Evolutionary conservation across 1,140 invertebrate genomes (phyloP).

Genomic region (Drosophila nigrodunni): DNA sequence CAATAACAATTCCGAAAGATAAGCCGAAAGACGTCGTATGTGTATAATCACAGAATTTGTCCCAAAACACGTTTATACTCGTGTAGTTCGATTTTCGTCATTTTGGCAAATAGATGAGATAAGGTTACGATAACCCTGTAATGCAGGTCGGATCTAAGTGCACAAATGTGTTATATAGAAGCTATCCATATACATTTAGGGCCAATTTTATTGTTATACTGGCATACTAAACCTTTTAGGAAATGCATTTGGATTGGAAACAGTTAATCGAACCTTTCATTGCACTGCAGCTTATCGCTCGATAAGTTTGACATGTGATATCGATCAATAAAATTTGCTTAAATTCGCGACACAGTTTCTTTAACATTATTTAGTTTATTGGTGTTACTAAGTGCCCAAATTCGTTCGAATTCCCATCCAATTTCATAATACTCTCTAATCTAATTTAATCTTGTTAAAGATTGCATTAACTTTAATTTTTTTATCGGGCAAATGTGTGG

Average conservation of each 20-base stretch:
- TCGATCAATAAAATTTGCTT: not conserved
- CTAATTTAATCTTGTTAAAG: slow-evolving; percentile 23
- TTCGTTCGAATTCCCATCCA: not conserved
- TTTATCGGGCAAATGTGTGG: not conserved
- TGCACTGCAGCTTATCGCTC: slow-evolving; percentile 30
- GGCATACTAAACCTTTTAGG: slow-evolving; percentile 15
- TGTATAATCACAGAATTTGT: slow-evolving; percentile 22
- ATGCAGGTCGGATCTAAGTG: slow-evolving; percentile 3
- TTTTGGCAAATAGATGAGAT: slow-evolving; percentile 18
- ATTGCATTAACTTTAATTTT: slow-evolving; percentile 5
- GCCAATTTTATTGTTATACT: slow-evolving; percentile 23
- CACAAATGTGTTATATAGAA: slow-evolving; percentile 17
- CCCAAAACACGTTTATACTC: slow-evolving; percentile 23
- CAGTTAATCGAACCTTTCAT: not conserved
- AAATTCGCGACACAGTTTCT: not conserved
- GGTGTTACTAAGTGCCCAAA: slow-evolving; percentile 25
- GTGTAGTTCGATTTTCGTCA: slow-evolving; percentile 41
- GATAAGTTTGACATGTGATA: slow-evolving; percentile 8
- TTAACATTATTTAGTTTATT: not conserved
- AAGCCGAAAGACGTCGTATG: slow-evolving; percentile 31
- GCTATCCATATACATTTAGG: not conserved
- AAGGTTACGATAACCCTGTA: slow-evolving; percentile 28
- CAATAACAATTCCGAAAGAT: slow-evolving; percentile 37
- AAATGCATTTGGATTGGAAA: slow-evolving; percentile 19
- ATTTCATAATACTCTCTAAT: slow-evolving; percentile 36